Conservation (phyloP, 2,797 vertebrate genomes). For the Acanthiza pusilla region DNA sequence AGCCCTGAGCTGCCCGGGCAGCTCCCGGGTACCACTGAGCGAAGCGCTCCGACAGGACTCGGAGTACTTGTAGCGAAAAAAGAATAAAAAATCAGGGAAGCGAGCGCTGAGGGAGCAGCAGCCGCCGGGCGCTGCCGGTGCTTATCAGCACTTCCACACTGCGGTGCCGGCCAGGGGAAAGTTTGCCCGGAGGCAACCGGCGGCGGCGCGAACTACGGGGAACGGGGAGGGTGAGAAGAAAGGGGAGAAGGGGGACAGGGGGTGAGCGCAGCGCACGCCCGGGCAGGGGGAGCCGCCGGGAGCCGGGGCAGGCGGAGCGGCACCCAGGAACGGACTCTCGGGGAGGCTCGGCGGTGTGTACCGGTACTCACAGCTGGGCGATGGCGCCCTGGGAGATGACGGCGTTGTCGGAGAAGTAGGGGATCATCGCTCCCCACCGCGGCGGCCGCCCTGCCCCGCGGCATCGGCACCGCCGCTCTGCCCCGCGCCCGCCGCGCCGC, state of each 20-base stretch:
- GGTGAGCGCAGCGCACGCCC: not conserved
- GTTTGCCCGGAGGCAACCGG: not conserved
- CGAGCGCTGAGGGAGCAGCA: not conserved
- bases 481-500: not conserved
- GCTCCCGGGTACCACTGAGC: fast-evolving
- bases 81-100: not conserved
- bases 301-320: not conserved
- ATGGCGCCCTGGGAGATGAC: conserved; percentile 88
- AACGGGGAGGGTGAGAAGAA: not conserved
- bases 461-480: not conserved
- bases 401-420: conserved; percentile 88
- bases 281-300: not conserved
- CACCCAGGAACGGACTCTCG: not conserved
- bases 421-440: conserved; percentile 79
- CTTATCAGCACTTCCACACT: not conserved
- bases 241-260: not conserved
- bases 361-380: conserved; percentile 88
- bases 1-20: not conserved
- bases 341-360: not conserved
- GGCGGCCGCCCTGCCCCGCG: conserved; percentile 4
- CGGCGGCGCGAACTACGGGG: not conserved
- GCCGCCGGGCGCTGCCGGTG: not conserved
- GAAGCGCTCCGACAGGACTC: not conserved
- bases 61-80: not conserved
- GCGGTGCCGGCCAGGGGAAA: not conserved